Conservation (phyloP, 2,113 vertebrate genomes). For the Chitala chitala region DNA sequence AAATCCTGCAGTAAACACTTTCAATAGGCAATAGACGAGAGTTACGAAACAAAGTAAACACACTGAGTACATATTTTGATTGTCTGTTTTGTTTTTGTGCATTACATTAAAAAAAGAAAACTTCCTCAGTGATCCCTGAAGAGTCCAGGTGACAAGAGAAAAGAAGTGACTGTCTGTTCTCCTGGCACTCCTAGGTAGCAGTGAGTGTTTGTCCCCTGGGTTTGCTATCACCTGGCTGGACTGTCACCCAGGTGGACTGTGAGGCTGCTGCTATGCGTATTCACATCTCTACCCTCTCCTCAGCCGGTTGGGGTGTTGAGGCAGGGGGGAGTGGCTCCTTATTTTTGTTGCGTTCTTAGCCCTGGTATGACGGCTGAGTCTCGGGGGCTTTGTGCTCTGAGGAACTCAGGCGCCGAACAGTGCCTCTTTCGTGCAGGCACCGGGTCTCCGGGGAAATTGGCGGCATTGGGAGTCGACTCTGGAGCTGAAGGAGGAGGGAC, state of each 20-base stretch:
- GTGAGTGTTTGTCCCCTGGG: neutral
- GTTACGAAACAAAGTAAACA: constrained; percentile 29
- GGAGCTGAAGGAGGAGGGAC: neutral
- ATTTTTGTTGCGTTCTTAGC: constrained; percentile 61
- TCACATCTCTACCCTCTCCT: neutral
- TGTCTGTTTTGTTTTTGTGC: constrained; percentile 27
- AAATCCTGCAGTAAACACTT: constrained; percentile 31
- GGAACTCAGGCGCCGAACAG: constrained; percentile 55
- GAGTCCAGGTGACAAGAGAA: neutral
- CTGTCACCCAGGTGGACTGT: no score
- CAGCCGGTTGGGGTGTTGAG: neutral
- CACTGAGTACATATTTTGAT: constrained; percentile 21
- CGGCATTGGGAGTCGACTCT: neutral
- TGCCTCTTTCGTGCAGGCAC: constrained; percentile 47
- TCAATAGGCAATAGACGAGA: constrained; percentile 25
- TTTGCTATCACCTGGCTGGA: neutral
- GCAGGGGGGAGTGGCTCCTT: neutral
- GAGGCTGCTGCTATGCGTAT: neutral
- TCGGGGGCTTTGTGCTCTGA: constrained; percentile 45
- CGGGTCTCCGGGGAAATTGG: neutral
- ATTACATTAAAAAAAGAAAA: neutral
- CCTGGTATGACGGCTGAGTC: constrained; percentile 69
- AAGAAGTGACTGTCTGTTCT: neutral
- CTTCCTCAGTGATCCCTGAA: constrained; percentile 4
- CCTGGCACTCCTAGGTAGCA: neutral